A percentile compares a stretch with the other conserved stretches of the same genome.
Evolutionary conservation across 2,113 vertebrate species (phyloP).

Genomic region (Dipodomys spectabilis): DNA sequence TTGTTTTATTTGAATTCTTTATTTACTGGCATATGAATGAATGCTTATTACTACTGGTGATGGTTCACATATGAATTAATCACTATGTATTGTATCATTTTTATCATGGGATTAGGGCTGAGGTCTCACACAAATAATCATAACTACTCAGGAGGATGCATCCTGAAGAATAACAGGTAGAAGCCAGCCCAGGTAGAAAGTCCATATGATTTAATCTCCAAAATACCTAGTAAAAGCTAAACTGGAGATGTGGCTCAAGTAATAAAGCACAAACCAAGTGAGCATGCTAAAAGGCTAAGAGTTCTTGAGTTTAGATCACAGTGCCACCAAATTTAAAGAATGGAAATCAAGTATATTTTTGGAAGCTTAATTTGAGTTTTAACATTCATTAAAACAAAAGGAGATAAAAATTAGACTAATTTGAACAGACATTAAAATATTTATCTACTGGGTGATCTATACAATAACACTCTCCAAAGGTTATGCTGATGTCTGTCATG

Average conservation of each 20-base stretch:
- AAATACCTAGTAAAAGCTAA: too few species aligned
- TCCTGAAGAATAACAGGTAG: too few species aligned
- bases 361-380: background rate
- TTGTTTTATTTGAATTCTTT: background rate
- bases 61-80: background rate
- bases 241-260: too few species aligned
- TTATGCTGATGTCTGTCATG: background rate
- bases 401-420: background rate
- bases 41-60: background rate
- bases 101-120: background rate
- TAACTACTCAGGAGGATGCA: too few species aligned
- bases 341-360: constrained; percentile 31
- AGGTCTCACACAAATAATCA: too few species aligned
- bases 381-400: background rate
- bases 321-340: background rate
- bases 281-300: too few species aligned
- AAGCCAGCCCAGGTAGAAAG: too few species aligned
- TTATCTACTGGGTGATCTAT: background rate
- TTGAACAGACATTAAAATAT: constrained; percentile 7
- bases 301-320: too few species aligned
- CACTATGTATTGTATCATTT: background rate
- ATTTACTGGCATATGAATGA: background rate
- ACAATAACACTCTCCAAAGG: background rate
- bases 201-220: too few species aligned
- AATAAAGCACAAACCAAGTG: too few species aligned